phyloP scores from a whole-genome alignment of 2,888 invertebrate species.

The Eledone cirrhosa region DNA sequence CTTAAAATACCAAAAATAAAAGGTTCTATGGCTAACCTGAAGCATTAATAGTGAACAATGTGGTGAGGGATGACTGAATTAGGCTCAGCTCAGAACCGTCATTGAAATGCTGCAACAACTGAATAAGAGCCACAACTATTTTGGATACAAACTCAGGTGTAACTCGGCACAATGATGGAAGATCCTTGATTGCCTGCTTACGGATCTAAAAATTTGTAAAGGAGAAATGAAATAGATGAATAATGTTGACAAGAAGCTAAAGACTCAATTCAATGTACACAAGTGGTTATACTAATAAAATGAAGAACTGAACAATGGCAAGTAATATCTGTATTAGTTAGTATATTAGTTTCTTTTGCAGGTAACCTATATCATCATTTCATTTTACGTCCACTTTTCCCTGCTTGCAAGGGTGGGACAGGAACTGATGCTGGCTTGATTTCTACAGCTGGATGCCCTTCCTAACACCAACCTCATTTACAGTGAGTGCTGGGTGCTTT shows the following conservation, averaged over 20 bases:
- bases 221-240: slow-evolving; percentile 22
- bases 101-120: slow-evolving; percentile 88
- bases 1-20: neutral
- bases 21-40: slow-evolving; percentile 57
- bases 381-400: too few species aligned
- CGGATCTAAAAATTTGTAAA: slow-evolving; percentile 75
- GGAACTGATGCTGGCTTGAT: too few species aligned
- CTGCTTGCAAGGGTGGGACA: too few species aligned
- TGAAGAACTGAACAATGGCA: neutral
- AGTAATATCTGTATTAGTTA: neutral
- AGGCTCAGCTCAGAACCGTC: slow-evolving; percentile 79
- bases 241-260: too few species aligned
- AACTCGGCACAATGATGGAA: slow-evolving; percentile 87
- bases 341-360: neutral
- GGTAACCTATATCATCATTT: too few species aligned
- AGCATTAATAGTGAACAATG: slow-evolving; percentile 72
- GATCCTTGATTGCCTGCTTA: slow-evolving; percentile 91
- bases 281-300: too few species aligned
- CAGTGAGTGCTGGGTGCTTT: too few species aligned
- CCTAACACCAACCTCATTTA: too few species aligned
- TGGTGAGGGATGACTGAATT: slow-evolving; percentile 83
- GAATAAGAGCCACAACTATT: slow-evolving; percentile 91
- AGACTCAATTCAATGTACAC: too few species aligned
- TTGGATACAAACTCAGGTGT: slow-evolving; percentile 83
- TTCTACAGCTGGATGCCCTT: too few species aligned